Percentiles rank a stretch among this genome's conserved stretches.
Conservation (phyloP, 2,888 invertebrate species). For the Caenorhabditis sinica region DNA sequence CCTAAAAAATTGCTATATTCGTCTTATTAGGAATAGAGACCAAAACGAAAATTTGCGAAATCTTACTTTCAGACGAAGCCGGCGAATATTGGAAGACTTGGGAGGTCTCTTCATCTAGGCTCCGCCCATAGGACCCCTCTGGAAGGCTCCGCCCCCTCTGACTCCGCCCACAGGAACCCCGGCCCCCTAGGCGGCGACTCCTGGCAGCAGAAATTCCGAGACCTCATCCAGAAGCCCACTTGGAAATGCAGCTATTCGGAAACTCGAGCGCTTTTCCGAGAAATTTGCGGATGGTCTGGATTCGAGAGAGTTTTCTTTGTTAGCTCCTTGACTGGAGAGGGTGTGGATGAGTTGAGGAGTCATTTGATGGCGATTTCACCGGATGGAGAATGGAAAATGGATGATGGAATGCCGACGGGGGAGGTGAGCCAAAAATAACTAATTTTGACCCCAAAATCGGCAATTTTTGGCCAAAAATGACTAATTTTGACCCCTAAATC, state of each 20-base stretch:
- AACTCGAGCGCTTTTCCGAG: constrained; percentile 77
- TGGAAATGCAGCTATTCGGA: constrained; percentile 76
- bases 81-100: constrained; percentile 70
- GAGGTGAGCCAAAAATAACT: constrained; percentile 10
- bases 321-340: constrained; percentile 78
- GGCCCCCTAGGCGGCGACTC: constrained; percentile 66
- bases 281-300: constrained; percentile 87
- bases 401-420: constrained; percentile 46
- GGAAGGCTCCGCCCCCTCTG: no score
- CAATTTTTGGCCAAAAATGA: no score
- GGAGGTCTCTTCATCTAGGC: constrained; percentile 42
- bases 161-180: no score
- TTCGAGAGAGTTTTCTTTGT: constrained; percentile 92
- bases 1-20: no score
- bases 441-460: no score
- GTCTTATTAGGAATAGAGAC: no score
- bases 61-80: no score
- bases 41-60: no score
- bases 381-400: constrained; percentile 72
- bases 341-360: constrained; percentile 78
- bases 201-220: constrained; percentile 74
- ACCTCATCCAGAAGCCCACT: constrained; percentile 77
- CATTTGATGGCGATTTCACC: constrained; percentile 73
- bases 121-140: no score
- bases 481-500: no score